phyloP scores from a whole-genome alignment of 2,113 vertebrate genomes.

The Antidorcas marsupialis region DNA sequence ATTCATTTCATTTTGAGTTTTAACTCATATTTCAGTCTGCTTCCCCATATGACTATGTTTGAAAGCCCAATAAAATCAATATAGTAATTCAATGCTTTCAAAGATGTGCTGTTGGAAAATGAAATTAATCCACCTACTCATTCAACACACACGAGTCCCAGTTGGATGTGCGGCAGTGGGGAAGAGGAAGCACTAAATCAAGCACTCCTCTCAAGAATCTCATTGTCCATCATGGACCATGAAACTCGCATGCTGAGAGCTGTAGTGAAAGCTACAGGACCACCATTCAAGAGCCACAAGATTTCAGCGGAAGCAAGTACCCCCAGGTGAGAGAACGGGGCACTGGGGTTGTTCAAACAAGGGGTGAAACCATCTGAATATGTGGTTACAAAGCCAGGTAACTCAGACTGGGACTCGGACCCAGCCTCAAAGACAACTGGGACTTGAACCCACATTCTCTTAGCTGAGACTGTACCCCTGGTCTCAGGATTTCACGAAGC shows the following conservation, averaged over 20 bases:
- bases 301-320: not conserved
- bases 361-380: accelerated
- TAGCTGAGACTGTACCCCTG: not conserved
- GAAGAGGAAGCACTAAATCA: accelerated
- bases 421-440: not conserved
- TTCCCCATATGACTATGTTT: not conserved
- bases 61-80: not conserved
- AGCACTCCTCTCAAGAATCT: not conserved
- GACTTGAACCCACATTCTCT: not conserved
- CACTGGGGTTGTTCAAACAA: not conserved
- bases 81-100: not conserved
- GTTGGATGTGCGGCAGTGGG: no score
- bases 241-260: accelerated
- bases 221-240: accelerated
- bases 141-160: not conserved
- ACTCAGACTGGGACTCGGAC: not conserved
- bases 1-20: not conserved
- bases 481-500: not conserved
- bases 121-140: not conserved
- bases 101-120: not conserved
- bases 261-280: accelerated
- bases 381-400: not conserved
- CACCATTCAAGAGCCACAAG: accelerated
- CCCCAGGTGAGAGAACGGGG: accelerated
- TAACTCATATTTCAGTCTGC: not conserved